Percentiles rank a stretch among this genome's conserved stretches.
Evolutionary conservation across 1,140 invertebrate genomes (phyloP).

Genomic region (Drosophila sucinea): DNA sequence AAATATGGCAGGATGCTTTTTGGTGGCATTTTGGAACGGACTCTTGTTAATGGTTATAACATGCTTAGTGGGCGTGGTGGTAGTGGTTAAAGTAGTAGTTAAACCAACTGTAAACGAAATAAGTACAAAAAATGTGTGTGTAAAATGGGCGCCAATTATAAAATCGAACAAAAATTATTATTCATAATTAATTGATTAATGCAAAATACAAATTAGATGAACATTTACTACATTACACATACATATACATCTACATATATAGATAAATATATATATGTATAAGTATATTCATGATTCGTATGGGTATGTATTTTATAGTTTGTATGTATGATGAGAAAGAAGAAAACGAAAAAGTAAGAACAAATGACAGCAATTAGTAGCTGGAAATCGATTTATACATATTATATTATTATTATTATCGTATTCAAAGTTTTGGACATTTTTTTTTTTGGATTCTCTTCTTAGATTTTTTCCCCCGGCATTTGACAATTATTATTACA

Average conservation of each 20-base stretch:
- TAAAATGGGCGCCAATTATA: slow-evolving; percentile 59
- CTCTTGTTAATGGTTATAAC: slow-evolving; percentile 79
- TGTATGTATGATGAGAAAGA: slow-evolving; percentile 29
- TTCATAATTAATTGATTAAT: slow-evolving; percentile 24
- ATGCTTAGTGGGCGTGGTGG: slow-evolving; percentile 78
- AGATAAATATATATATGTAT: background rate
- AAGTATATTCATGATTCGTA: background rate
- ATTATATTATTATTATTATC: slow-evolving; percentile 43
- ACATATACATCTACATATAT: background rate
- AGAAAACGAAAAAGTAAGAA: slow-evolving; percentile 49
- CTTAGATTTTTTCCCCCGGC: slow-evolving; percentile 35
- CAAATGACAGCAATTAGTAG: slow-evolving; percentile 56
- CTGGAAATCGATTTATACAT: slow-evolving; percentile 55
- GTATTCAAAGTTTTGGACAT: slow-evolving; percentile 84
- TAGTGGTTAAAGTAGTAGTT: slow-evolving; percentile 61
- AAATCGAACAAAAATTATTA: slow-evolving; percentile 37
- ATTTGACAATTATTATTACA: slow-evolving; percentile 35
- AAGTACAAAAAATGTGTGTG: slow-evolving; percentile 68
- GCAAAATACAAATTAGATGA: slow-evolving; percentile 11
- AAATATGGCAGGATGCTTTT: slow-evolving; percentile 47
- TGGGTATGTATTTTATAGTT: background rate
- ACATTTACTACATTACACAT: slow-evolving; percentile 11
- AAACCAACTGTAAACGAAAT: slow-evolving; percentile 82
- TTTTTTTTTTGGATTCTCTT: slow-evolving; percentile 52
- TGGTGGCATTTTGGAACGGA: slow-evolving; percentile 60